Conservation (phyloP, 2,888 invertebrate species). For the Oscheius sp. region DNA sequence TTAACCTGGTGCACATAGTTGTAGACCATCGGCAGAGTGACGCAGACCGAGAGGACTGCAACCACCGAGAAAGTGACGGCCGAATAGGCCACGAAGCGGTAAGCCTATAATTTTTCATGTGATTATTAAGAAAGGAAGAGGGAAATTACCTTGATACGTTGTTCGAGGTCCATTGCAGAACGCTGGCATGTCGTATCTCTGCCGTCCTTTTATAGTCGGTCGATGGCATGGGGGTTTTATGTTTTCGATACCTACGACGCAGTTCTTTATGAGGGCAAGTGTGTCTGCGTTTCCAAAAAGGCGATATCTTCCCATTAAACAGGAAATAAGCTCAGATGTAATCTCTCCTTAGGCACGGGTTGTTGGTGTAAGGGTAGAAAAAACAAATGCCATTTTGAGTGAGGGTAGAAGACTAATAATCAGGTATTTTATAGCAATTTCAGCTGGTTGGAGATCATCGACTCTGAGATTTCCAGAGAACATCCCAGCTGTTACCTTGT, state of each 20-base stretch:
- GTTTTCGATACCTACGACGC: conserved; percentile 25
- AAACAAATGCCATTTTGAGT: no score
- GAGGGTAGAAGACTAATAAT: no score
- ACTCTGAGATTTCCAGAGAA: no score
- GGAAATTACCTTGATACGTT: conserved; percentile 27
- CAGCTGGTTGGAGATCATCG: no score
- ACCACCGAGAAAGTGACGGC: conserved; percentile 35
- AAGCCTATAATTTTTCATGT: conserved; percentile 35
- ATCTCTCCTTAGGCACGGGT: no score
- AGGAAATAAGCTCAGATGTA: background rate
- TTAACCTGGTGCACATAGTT: conserved; percentile 57
- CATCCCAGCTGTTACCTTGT: no score
- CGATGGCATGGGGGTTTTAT: conserved; percentile 15
- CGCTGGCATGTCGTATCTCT: background rate
- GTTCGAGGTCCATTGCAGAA: conserved; percentile 30
- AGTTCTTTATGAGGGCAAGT: conserved; percentile 11
- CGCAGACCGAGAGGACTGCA: conserved; percentile 33
- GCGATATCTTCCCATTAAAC: background rate
- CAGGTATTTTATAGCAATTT: no score
- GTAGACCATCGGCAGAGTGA: conserved; percentile 34
- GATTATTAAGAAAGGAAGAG: background rate
- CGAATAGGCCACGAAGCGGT: conserved; percentile 35
- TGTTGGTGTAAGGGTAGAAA: no score
- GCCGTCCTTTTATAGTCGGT: background rate
- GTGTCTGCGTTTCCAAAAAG: background rate